Percentiles rank a stretch among this genome's conserved stretches.
Evolutionary conservation across 2,888 invertebrate species (phyloP).

Genomic region (Mesorhabditis sp.): DNA sequence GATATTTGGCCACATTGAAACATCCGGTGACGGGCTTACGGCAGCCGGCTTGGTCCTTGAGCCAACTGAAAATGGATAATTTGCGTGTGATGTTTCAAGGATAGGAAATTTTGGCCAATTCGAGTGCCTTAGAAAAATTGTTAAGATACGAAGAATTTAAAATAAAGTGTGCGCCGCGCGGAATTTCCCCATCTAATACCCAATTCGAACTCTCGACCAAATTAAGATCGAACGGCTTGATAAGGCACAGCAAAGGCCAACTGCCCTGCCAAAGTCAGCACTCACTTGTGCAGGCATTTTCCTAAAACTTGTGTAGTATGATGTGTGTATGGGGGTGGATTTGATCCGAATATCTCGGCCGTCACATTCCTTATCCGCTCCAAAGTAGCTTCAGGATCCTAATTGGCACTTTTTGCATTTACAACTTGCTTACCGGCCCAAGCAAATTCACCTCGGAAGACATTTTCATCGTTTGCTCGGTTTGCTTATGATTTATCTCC

Average conservation of each 20-base stretch:
- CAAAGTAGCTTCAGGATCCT: background rate
- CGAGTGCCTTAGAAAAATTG: too few species aligned
- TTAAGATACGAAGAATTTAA: too few species aligned
- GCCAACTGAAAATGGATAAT: background rate
- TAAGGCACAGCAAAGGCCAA: too few species aligned
- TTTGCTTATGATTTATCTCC: background rate
- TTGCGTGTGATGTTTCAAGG: too few species aligned
- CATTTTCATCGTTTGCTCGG: background rate
- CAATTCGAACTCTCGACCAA: too few species aligned
- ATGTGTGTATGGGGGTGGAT: conserved; percentile 3
- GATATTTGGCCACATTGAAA: background rate
- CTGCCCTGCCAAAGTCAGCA: background rate
- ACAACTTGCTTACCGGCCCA: background rate
- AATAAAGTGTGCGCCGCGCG: too few species aligned
- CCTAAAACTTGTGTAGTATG: background rate
- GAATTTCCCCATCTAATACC: too few species aligned
- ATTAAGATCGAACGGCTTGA: too few species aligned
- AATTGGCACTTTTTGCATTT: background rate
- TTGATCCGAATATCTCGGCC: background rate
- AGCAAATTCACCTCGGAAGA: background rate
- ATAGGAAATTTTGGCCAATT: too few species aligned
- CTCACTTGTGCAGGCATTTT: background rate
- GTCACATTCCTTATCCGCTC: background rate
- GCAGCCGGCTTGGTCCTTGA: background rate
- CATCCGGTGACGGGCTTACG: conserved; percentile 1